Conservation (phyloP, 2,113 vertebrate genomes). For the Phoenicopterus ruber region DNA sequence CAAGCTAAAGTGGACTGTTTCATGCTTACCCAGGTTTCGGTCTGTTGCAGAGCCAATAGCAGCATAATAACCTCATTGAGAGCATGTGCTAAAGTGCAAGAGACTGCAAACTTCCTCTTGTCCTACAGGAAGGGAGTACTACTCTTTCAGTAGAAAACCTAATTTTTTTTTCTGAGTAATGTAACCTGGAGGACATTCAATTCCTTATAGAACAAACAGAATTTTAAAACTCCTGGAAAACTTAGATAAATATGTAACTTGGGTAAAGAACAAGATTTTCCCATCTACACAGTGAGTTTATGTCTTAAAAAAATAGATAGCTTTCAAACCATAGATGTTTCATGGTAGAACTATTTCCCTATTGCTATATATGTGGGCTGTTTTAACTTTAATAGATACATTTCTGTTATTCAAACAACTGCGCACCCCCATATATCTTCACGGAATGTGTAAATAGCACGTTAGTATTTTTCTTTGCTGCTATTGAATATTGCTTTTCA, state of each 20-base stretch:
- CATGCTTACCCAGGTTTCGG: background rate
- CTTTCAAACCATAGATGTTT: background rate
- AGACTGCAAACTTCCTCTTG: constrained; percentile 3
- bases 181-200: background rate
- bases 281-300: background rate
- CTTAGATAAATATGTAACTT: background rate
- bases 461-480: background rate
- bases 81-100: background rate
- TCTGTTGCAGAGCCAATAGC: background rate
- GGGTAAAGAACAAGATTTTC: background rate
- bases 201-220: background rate
- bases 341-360: background rate
- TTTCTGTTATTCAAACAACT: background rate
- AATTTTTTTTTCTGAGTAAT: background rate
- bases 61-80: background rate
- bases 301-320: background rate
- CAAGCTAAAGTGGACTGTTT: background rate
- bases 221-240: background rate
- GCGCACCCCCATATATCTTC: background rate
- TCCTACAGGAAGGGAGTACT: background rate
- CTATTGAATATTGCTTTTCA: background rate
- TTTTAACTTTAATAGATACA: background rate
- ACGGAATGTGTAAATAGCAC: background rate
- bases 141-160: background rate
- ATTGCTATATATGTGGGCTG: background rate